Evolutionary conservation across 2,888 invertebrate genomes (phyloP).

Genomic region (Luperina testacea): DNA sequence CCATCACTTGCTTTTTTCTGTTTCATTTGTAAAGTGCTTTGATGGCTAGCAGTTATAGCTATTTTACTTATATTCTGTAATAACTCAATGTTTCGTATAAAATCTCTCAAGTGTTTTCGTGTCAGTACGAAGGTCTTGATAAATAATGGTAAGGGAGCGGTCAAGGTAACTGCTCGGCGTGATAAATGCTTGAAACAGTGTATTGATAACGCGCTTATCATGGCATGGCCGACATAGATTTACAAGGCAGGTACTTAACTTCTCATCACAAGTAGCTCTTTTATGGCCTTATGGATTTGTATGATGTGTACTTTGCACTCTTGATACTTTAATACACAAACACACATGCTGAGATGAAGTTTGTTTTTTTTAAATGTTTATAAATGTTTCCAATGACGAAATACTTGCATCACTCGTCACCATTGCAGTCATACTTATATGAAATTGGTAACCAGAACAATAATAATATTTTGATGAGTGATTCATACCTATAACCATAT

Average conservation of each 20-base stretch:
- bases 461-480: slow-evolving; percentile 10
- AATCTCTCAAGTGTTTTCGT: slow-evolving; percentile 64
- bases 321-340: slow-evolving; percentile 8
- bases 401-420: slow-evolving; percentile 4
- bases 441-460: background rate
- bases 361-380: background rate
- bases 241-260: slow-evolving; percentile 37
- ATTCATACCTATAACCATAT: background rate
- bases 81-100: slow-evolving; percentile 58
- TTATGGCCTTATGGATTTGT: slow-evolving; percentile 6
- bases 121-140: slow-evolving; percentile 64
- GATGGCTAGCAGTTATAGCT: slow-evolving; percentile 14
- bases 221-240: slow-evolving; percentile 43
- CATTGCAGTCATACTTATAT: background rate
- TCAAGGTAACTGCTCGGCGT: slow-evolving; percentile 64
- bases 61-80: slow-evolving; percentile 25
- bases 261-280: slow-evolving; percentile 4
- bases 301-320: slow-evolving; percentile 17
- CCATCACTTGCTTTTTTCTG: slow-evolving; percentile 26
- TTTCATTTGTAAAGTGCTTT: slow-evolving; percentile 56
- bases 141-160: slow-evolving; percentile 69
- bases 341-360: background rate
- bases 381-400: slow-evolving; percentile 7
- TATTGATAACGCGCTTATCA: slow-evolving; percentile 62
- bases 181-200: slow-evolving; percentile 42